Evolutionary conservation across 2,797 vertebrate species (phyloP).

Genomic region (Halcyon leucocephala): DNA sequence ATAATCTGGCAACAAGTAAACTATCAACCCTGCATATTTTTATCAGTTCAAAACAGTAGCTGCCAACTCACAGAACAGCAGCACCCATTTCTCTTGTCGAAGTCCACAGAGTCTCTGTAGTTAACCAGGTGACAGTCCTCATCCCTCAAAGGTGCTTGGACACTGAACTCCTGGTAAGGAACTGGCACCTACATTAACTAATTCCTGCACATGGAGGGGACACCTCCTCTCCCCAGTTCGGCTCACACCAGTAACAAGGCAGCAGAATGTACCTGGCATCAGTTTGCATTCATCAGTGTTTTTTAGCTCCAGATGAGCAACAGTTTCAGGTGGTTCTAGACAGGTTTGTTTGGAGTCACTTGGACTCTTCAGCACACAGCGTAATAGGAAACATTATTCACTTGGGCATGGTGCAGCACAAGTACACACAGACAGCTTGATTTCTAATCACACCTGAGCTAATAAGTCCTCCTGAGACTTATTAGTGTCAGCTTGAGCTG

Average conservation of each 20-base stretch:
- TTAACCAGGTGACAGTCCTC: neutral
- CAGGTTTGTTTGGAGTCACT: neutral
- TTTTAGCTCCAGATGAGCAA: neutral
- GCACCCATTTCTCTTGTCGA: neutral
- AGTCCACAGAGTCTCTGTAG: neutral
- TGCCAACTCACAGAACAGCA: neutral
- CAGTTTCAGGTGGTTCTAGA: neutral
- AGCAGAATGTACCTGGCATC: neutral
- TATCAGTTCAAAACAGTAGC: neutral
- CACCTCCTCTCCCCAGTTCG: neutral
- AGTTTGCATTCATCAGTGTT: rapidly evolving
- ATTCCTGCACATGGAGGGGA: neutral
- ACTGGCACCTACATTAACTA: neutral
- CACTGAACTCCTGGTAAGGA: neutral
- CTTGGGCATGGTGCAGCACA: neutral
- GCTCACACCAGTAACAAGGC: neutral
- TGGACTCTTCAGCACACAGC: neutral
- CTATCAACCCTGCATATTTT: neutral
- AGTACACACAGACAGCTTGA: slow-evolving; percentile 8
- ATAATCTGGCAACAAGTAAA: too few relatives aligned
- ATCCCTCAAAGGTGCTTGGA: neutral
- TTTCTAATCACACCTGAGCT: slow-evolving; percentile 66
- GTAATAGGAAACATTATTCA: slow-evolving; percentile 30
- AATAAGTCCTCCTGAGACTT: slow-evolving; percentile 63
- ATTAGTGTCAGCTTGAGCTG: slow-evolving; percentile 38